Base-by-base conservation (phyloP, 2,888 invertebrate genomes). In the Heliothis peltigera region DNA sequence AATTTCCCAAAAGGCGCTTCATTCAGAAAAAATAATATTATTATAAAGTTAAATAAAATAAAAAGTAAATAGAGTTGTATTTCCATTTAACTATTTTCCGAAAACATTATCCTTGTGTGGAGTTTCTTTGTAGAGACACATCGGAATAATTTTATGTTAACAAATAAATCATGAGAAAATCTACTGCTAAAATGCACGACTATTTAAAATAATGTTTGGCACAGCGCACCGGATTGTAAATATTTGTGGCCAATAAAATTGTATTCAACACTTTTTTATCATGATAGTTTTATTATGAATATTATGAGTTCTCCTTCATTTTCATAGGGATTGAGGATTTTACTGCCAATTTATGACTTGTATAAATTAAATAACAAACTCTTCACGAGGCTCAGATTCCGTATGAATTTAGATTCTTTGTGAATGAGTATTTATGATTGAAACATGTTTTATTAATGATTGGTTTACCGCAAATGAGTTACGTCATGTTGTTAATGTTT, bases 211-310 rank as follows among this genome's bases (percentile, higher is more conserved):
- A 62, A 21, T 47, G 17, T 63, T 64, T 78, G 79, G 73, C 73
- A 78, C 35, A 25, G 32, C 12, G 44, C n/a, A 39, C 28, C 35
- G 56, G 44, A 68, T 49, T 42, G 22, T 72, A 39, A 59, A 73
- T 73, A 73, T 64, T 63, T 70, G 65, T 44, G 46, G 64, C 56
- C 25, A 57, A 65, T 72, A 67, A 72, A 77, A 78, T n/a, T 56
- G 10, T 47, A 56, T 56, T 49, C 39, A 60, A 21, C 22, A 49
- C 39, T 53, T 56, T 71, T 77, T 75, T 69, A 75, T 68, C 64
- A 67, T 76, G 76, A 75, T 65, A 72, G 73, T 79, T 79, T 79
- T 67, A 69, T n/a, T 79, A 48, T 21, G 64, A 66, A 51, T 63
- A 42, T 76, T 53, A 72, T 71, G 64, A 58, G 57, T 64, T 58